Evolutionary conservation across 1,140 invertebrate species (phyloP).

Genomic region (Mycetomoellerius zeteki): DNA sequence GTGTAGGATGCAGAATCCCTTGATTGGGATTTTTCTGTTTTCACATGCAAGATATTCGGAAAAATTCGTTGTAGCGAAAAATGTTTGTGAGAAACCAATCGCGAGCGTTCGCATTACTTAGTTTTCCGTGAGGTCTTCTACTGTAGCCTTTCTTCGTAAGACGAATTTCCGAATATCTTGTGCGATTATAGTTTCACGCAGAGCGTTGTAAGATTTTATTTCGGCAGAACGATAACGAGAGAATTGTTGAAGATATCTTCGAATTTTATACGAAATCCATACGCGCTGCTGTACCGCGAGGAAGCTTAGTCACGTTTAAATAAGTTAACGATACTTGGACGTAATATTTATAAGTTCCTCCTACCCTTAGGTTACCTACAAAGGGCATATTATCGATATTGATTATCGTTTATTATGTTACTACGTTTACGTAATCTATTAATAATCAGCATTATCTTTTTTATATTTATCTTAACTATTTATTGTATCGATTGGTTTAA

Average conservation of each 20-base stretch:
- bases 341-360: constrained; percentile 70
- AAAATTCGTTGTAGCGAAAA: neutral
- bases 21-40: constrained; percentile 11
- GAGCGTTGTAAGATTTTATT: constrained; percentile 31
- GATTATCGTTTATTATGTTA: constrained; percentile 67
- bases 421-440: constrained; percentile 62
- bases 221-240: constrained; percentile 32
- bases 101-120: neutral
- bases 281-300: constrained; percentile 49
- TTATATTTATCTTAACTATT: constrained; percentile 73
- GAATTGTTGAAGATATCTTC: constrained; percentile 67
- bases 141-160: constrained; percentile 11
- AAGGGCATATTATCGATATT: constrained; percentile 71
- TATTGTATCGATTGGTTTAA: constrained; percentile 70
- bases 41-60: neutral
- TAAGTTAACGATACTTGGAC: constrained; percentile 65
- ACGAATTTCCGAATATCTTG: neutral
- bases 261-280: constrained; percentile 73
- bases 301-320: constrained; percentile 72
- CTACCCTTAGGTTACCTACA: constrained; percentile 70
- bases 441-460: constrained; percentile 53
- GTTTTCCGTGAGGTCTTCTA: neutral
- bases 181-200: neutral
- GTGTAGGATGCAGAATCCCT: constrained; percentile 16
- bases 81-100: neutral